phyloP scores from a whole-genome alignment of 2,888 invertebrate genomes.

The Autographa pulchrina region DNA sequence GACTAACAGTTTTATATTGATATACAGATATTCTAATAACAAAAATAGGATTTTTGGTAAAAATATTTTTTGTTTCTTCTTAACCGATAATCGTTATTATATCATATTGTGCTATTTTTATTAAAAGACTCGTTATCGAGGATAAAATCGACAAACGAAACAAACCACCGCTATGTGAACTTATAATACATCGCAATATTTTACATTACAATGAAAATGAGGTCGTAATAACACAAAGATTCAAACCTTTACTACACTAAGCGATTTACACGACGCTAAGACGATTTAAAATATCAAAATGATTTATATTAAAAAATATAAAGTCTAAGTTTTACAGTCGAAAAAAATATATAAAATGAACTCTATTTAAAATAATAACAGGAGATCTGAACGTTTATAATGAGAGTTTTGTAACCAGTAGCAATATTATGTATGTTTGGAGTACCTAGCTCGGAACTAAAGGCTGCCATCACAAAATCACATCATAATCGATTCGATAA shows the following conservation, averaged over 20 bases:
- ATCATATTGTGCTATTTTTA: slow-evolving; percentile 74
- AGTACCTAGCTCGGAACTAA: slow-evolving; percentile 55
- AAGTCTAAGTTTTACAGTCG: slow-evolving; percentile 55
- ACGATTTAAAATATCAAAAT: slow-evolving; percentile 66
- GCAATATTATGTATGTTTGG: slow-evolving; percentile 34
- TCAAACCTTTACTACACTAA: slow-evolving; percentile 69
- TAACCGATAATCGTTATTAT: slow-evolving; percentile 74
- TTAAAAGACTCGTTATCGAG: slow-evolving; percentile 56
- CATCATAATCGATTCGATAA: slow-evolving; percentile 46
- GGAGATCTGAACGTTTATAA: slow-evolving; percentile 66
- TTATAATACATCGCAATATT: slow-evolving; percentile 66
- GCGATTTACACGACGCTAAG: slow-evolving; percentile 76
- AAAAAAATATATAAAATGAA: slow-evolving; percentile 60
- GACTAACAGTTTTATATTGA: slow-evolving; percentile 76
- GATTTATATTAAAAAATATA: slow-evolving; percentile 59
- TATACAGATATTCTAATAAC: slow-evolving; percentile 81
- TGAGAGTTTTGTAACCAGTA: slow-evolving; percentile 52
- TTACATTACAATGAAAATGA: slow-evolving; percentile 72
- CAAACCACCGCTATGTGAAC: slow-evolving; percentile 63
- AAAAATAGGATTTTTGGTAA: slow-evolving; percentile 86
- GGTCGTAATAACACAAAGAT: slow-evolving; percentile 67
- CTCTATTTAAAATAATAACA: slow-evolving; percentile 62
- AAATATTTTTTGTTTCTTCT: slow-evolving; percentile 80
- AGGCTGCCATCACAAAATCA: slow-evolving; percentile 60
- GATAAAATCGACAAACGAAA: slow-evolving; percentile 59